Percentiles rank a stretch among this genome's conserved stretches.
These are phyloP conservation scores for Mastacembelus armatus DNA, from an alignment of 2,797 vertebrate genomes.

Conservation along the genomic window DNA sequence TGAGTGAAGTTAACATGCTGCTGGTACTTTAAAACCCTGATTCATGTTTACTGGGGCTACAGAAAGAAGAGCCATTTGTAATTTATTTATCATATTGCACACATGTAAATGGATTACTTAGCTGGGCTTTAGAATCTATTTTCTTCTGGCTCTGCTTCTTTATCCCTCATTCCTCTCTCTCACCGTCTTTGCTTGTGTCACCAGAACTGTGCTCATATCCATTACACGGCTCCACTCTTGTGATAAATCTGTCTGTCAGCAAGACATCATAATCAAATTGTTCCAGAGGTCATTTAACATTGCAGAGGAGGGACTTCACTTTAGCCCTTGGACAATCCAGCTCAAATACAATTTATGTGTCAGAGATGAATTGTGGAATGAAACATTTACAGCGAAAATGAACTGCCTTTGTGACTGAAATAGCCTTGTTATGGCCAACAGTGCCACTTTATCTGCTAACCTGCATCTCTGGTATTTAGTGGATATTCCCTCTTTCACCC, in stretches of 20 bases:
- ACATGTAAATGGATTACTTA: conserved; percentile 75
- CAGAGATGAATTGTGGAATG: conserved; percentile 83
- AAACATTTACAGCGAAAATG: conserved; percentile 84
- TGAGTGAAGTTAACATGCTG: conserved; percentile 61
- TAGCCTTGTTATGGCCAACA: conserved; percentile 77
- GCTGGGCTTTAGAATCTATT: conserved; percentile 58
- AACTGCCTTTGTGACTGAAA: conserved; percentile 78
- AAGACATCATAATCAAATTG: conserved; percentile 87
- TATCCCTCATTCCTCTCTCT: conserved; percentile 57
- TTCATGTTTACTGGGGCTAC: conserved; percentile 57
- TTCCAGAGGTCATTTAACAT: conserved; percentile 89
- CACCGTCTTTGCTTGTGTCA: conserved; percentile 66
- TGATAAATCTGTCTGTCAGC: conserved; percentile 87
- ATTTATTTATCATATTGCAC: conserved; percentile 74
- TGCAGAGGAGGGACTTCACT: conserved; percentile 82
- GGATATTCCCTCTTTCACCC: conserved; percentile 25
- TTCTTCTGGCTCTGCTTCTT: conserved; percentile 40
- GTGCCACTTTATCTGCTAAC: conserved; percentile 80
- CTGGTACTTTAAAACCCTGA: conserved; percentile 55
- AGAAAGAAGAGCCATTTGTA: conserved; percentile 58
- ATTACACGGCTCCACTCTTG: conserved; percentile 77
- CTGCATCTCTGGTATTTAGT: conserved; percentile 65
- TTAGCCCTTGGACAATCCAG: conserved; percentile 78
- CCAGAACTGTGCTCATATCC: conserved; percentile 76
- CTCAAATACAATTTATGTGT: conserved; percentile 86